phyloP scores from a whole-genome alignment of 2,888 invertebrate species.

The Lypha dubia region DNA sequence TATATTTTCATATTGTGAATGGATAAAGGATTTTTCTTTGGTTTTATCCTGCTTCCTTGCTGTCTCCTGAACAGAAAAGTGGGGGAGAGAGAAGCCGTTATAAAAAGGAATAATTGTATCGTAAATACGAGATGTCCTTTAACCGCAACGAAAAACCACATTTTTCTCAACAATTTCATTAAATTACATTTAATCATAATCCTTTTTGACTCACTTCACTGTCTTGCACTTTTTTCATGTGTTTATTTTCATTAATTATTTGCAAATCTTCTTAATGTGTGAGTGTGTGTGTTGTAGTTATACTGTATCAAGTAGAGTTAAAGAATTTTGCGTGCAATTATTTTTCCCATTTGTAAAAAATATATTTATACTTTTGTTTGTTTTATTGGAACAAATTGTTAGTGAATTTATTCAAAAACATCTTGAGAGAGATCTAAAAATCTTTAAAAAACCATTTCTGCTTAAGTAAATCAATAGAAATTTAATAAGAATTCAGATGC shows the following conservation, averaged over 20 bases:
- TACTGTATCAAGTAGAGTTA: too few relatives aligned
- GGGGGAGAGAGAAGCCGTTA: not conserved
- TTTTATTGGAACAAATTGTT: too few relatives aligned
- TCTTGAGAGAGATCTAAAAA: too few relatives aligned
- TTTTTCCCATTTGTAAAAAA: too few relatives aligned
- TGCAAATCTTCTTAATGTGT: not conserved
- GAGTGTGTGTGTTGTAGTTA: too few relatives aligned
- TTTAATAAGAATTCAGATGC: too few relatives aligned
- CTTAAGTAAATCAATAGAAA: too few relatives aligned
- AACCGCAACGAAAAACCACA: conserved; percentile 23
- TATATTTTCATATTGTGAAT: conserved; percentile 53
- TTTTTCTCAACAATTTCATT: conserved; percentile 54
- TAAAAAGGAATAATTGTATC: conserved; percentile 33
- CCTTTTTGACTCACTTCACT: conserved; percentile 19
- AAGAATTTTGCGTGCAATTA: too few relatives aligned
- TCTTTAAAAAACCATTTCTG: too few relatives aligned
- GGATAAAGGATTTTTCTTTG: conserved; percentile 44
- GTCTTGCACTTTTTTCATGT: conserved; percentile 4
- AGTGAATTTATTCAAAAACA: too few relatives aligned
- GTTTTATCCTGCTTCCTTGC: too few relatives aligned
- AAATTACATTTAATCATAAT: conserved; percentile 65
- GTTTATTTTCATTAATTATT: conserved; percentile 26
- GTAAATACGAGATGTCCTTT: conserved; percentile 54
- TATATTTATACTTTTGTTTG: too few relatives aligned
- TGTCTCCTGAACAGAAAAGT: conserved; percentile 16